phyloP scores from a whole-genome alignment of 2,113 vertebrate species.

The Sceloporus tristichus region DNA sequence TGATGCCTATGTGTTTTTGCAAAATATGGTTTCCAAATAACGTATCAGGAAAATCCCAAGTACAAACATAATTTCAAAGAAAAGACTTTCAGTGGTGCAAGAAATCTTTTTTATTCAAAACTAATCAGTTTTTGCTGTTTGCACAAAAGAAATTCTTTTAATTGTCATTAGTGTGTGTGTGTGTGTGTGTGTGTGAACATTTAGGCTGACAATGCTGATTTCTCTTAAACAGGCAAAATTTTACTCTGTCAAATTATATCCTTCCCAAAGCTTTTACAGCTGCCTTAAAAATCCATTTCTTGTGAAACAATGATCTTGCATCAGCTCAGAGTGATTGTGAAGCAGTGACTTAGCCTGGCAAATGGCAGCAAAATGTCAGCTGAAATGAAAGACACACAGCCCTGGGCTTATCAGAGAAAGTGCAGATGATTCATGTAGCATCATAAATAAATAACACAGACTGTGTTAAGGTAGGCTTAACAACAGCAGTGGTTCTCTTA shows the following conservation, averaged over 20 bases:
- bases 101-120: constrained; percentile 73
- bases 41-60: constrained; percentile 49
- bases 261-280: constrained; percentile 72
- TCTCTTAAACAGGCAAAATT: constrained; percentile 72
- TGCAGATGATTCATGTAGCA: constrained; percentile 81
- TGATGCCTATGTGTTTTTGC: constrained; percentile 67
- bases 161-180: constrained; percentile 59
- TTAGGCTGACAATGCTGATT: constrained; percentile 66
- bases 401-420: constrained; percentile 81
- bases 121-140: constrained; percentile 65
- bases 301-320: constrained; percentile 79
- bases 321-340: constrained; percentile 76
- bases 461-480: constrained; percentile 71
- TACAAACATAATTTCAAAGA: constrained; percentile 72
- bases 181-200: constrained; percentile 46
- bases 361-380: constrained; percentile 82
- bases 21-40: constrained; percentile 65
- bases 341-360: constrained; percentile 78
- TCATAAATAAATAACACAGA: constrained; percentile 79
- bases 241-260: constrained; percentile 77
- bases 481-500: constrained; percentile 66
- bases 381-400: constrained; percentile 81
- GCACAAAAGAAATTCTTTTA: constrained; percentile 71
- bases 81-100: constrained; percentile 65
- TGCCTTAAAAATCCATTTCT: constrained; percentile 79